Percentiles rank a stretch among this genome's conserved stretches.
phyloP scores from a whole-genome alignment of 2,113 vertebrate species.

The Egretta garzetta region DNA sequence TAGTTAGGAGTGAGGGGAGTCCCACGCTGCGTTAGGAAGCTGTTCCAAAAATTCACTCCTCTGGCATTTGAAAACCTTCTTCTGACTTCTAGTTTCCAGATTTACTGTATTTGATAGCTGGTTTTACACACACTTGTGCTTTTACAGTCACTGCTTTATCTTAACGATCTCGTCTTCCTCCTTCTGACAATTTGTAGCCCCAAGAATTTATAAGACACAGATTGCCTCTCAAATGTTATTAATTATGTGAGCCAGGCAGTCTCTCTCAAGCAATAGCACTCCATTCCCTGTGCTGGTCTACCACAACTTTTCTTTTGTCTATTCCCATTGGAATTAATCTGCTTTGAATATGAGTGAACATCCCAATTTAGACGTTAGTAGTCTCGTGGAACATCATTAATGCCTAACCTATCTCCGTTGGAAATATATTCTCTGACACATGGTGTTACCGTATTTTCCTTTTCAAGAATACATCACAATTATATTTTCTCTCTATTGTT shows the following conservation, averaged over 20 bases:
- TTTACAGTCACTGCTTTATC: background rate
- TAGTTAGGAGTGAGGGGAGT: background rate
- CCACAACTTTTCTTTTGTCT: background rate
- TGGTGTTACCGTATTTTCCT: background rate
- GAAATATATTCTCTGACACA: background rate
- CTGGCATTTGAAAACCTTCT: background rate
- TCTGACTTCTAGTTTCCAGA: background rate
- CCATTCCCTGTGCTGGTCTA: background rate
- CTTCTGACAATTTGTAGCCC: background rate
- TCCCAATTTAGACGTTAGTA: background rate
- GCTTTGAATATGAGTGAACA: background rate
- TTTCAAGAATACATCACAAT: background rate
- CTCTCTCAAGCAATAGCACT: background rate
- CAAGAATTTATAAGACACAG: background rate
- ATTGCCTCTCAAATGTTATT: background rate
- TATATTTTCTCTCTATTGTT: background rate
- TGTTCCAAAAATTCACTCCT: background rate
- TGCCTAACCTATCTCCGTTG: background rate
- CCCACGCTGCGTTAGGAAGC: background rate
- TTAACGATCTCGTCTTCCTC: background rate
- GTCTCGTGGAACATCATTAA: background rate
- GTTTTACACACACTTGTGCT: background rate
- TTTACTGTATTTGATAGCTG: background rate
- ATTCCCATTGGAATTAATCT: background rate
- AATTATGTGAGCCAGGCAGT: background rate